phyloP scores from a whole-genome alignment of 2,797 vertebrate species.

The Selene dorsalis region DNA sequence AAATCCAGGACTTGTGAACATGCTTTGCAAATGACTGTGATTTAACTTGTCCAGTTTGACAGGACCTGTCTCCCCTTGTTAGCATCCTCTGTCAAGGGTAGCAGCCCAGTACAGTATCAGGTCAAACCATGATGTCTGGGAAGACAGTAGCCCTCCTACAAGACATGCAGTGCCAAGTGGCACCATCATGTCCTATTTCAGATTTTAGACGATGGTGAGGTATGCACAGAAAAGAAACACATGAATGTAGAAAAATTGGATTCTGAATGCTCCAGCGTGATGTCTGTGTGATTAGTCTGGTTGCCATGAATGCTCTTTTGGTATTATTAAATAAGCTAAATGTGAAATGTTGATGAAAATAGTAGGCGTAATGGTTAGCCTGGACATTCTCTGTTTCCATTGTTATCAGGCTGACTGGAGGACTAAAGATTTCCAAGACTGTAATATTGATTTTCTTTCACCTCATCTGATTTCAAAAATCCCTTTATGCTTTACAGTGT shows the following conservation, averaged over 20 bases:
- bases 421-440: conserved; percentile 13
- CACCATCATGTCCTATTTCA: conserved; percentile 33
- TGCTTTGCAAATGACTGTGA: conserved; percentile 22
- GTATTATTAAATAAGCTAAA: background rate
- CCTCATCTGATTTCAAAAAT: conserved; percentile 23
- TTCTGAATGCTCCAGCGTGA: background rate
- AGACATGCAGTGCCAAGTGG: conserved; percentile 28
- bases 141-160: conserved; percentile 25
- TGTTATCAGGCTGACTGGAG: conserved; percentile 24
- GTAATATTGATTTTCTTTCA: conserved; percentile 33
- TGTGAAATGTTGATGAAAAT: background rate
- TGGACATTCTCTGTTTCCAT: background rate
- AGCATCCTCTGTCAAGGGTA: conserved; percentile 39
- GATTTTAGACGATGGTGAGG: background rate
- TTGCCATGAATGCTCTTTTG: background rate
- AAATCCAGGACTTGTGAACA: background rate
- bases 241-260: background rate
- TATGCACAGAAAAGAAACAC: background rate
- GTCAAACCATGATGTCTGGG: conserved; percentile 46
- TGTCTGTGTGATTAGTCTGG: background rate
- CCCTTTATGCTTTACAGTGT: conserved; percentile 19
- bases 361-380: background rate
- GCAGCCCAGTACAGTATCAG: conserved; percentile 35
- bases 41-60: conserved; percentile 50
- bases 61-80: conserved; percentile 55